Evolutionary conservation across 1,140 invertebrate genomes (phyloP).

Genomic region (Cyclargus thomasi): DNA sequence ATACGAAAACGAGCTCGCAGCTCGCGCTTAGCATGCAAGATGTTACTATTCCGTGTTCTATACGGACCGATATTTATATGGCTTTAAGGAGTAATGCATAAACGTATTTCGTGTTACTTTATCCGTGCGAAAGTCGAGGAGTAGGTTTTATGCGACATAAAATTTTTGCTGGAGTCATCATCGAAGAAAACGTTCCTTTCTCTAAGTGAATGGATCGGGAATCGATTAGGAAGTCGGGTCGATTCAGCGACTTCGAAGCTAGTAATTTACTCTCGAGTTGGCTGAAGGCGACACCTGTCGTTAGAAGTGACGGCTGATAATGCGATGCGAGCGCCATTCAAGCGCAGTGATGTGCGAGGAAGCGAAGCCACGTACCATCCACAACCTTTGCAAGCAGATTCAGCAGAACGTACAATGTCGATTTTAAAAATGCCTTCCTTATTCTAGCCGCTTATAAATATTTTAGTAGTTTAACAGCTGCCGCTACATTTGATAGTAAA

Average conservation of each 20-base stretch:
- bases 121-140: not conserved
- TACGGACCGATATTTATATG: slow-evolving; percentile 35
- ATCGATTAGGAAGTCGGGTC: slow-evolving; percentile 69
- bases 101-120: slow-evolving; percentile 9
- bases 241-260: slow-evolving; percentile 71
- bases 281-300: slow-evolving; percentile 74
- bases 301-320: slow-evolving; percentile 70
- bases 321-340: slow-evolving; percentile 68
- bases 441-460: not conserved
- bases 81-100: slow-evolving; percentile 14
- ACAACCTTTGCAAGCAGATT: slow-evolving; percentile 24
- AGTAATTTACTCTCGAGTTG: slow-evolving; percentile 74
- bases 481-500: not conserved
- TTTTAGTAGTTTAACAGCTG: not conserved
- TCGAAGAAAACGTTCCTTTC: slow-evolving; percentile 43
- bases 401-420: slow-evolving; percentile 12
- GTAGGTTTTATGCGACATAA: slow-evolving; percentile 20
- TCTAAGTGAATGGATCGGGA: slow-evolving; percentile 58
- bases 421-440: not conserved
- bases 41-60: slow-evolving; percentile 54
- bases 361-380: slow-evolving; percentile 40
- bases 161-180: slow-evolving; percentile 11
- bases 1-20: slow-evolving; percentile 70
- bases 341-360: slow-evolving; percentile 56
- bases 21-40: slow-evolving; percentile 65